Base-by-base conservation (phyloP, 1,140 invertebrate genomes). In the Drosophila oshimai region DNA sequence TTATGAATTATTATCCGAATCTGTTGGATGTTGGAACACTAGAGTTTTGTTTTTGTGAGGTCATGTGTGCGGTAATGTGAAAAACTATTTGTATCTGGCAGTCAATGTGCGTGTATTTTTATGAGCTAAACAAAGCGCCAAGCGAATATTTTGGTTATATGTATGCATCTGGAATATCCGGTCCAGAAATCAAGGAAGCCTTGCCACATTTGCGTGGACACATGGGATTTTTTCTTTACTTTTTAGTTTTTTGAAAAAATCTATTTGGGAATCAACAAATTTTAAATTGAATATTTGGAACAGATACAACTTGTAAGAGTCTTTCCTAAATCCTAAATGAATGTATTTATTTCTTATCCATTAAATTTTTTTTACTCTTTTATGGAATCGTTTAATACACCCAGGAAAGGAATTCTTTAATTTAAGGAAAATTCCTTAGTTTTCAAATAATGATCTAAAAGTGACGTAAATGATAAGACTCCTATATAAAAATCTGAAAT, bases 1-100 rank as follows among this genome's bases (percentile, higher is more conserved):
- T 62, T 65, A 60, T 75, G 72, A 39, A 29, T 51, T 72, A 42
- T 68, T n/a, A n/a, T n/a, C n/a, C n/a, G 26, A 42, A 50, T 53
- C 44, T 46, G 34, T 26, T 6, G 37, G 36, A 17, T 17, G 12
- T 33, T 9, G 53, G n/a, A 6, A 18, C n/a, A 3, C 18, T 13
- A 36, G 20, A 18, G 29, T 13, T 26, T 24, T 22, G 10, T 9
- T 6, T 26, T 18, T 42, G 50, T 47, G 67, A 45, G 67, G 54
- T 45, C 57, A 62, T 64, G 42, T 49, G 50, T 64, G 60, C 29
- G 58, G 44, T 61, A 60, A 62, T 41, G 28, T 18, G 51, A 9
- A 44, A 45, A 73, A 73, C 47, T 73, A 65, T 65, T 74, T 74
- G 41, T 74, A 65, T 65, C 69, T 64, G 50, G 42, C 33, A 65